Base-by-base conservation (phyloP, 2,888 invertebrate species). In the Orchestes rusci region DNA sequence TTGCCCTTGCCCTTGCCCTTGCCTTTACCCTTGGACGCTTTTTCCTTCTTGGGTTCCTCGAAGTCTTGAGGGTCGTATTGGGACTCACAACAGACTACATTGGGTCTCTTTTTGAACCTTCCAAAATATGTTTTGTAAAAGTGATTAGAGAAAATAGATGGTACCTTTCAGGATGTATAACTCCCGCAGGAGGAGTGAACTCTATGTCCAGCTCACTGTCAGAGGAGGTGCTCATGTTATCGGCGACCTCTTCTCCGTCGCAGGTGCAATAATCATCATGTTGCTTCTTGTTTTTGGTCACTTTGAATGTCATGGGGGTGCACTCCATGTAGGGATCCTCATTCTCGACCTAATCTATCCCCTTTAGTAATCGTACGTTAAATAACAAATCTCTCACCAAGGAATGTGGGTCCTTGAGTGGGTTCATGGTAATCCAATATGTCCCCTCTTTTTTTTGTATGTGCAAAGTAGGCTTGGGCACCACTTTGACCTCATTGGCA, bases 131-230 rank as follows among this genome's bases (percentile, higher is more conserved):
- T 33, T n/a, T n/a, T n/a, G n/a, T n/a, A n/a, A n/a, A n/a, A n/a
- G n/a, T n/a, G n/a, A n/a, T n/a, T n/a, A n/a, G n/a, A n/a, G n/a
- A n/a, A n/a, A 5, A 30, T 5, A 30, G 31, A 30, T 10, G 12
- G 15, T 37, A 48, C 48, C 48, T 45, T 43, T 76, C 70, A 1
- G 79, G 71, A 53, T 76, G 77, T 38, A 82, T 78, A 28, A 82
- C 71, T 1, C 80, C 82, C 30, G 80, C 81, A 0, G 82, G 82
- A 1, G 82, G 81, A 0, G 82, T 82, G 39, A 82, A 82, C 47
- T 81, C 82, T 29, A 82, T 79, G 56, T 82, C 81, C 65, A 80
- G 73, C 43, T 82, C 81, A 1, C 76, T 77, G 48, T 80, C 80
- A 40, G 74, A 74, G 0, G 74, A 73, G 2, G 55, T 53, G 3